Evolutionary conservation across 2,797 vertebrate species (phyloP).

Genomic region (Sciurus vulgaris): DNA sequence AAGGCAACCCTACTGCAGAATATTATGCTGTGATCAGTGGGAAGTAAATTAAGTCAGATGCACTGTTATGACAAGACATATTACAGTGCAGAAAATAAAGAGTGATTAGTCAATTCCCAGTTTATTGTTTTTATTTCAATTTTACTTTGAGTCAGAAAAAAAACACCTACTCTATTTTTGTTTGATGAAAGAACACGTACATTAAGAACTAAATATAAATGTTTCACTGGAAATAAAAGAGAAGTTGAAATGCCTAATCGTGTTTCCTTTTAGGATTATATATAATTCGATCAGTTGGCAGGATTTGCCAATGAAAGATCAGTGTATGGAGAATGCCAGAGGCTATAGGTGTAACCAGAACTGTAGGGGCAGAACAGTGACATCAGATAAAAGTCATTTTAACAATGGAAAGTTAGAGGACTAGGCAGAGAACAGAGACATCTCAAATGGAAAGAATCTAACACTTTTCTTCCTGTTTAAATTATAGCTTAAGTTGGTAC

Average conservation of each 20-base stretch:
- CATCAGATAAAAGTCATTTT: not conserved
- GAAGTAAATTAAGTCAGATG: not conserved
- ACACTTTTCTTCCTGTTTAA: not conserved
- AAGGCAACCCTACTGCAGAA: not conserved
- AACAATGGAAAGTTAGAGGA: not conserved
- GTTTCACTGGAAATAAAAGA: constrained; percentile 19
- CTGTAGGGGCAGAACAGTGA: not conserved
- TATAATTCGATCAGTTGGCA: not conserved
- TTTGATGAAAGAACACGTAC: not conserved
- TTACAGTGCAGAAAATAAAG: not conserved
- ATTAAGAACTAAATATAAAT: constrained; percentile 23
- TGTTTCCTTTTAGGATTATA: not conserved
- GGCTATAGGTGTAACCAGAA: not conserved
- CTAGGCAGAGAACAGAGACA: not conserved
- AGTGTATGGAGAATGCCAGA: not conserved
- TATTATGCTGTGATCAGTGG: not conserved
- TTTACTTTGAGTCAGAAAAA: not conserved
- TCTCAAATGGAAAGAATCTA: not conserved
- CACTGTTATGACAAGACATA: not conserved
- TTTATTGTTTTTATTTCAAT: not conserved
- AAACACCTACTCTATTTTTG: not conserved
- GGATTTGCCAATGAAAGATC: not conserved
- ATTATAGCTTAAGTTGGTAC: not conserved
- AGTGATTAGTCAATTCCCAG: not conserved
- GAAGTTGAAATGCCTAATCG: not conserved